Evolutionary conservation across 2,797 vertebrate species (phyloP).

Genomic region (Tragopan temminckii): DNA sequence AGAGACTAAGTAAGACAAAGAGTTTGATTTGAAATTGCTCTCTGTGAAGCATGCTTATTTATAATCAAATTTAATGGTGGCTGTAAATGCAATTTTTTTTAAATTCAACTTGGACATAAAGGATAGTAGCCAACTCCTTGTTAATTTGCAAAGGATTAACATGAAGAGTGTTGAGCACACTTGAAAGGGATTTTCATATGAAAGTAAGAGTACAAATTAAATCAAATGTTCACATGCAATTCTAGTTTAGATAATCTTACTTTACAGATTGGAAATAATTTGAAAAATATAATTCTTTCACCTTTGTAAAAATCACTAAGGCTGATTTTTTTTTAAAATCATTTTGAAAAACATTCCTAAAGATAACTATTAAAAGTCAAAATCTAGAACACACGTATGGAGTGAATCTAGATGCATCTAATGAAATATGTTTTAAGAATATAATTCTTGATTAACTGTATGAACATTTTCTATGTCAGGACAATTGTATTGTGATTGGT

Average conservation of each 20-base stretch:
- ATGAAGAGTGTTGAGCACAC: constrained; percentile 11
- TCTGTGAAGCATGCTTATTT: constrained; percentile 59
- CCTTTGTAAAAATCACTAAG: neutral
- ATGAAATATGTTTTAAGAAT: neutral
- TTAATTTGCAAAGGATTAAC: constrained; percentile 55
- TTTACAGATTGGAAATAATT: neutral
- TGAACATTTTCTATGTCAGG: neutral
- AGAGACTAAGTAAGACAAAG: constrained; percentile 65
- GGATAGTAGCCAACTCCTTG: constrained; percentile 16
- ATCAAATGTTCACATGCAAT: constrained; percentile 2
- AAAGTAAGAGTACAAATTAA: constrained; percentile 14
- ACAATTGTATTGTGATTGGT: neutral
- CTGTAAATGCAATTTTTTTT: constrained; percentile 69
- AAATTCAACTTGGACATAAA: constrained; percentile 55
- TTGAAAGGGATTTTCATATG: constrained; percentile 26
- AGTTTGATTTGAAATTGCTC: constrained; percentile 48
- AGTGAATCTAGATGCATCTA: neutral
- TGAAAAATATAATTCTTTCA: neutral
- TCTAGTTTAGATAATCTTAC: neutral
- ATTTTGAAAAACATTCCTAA: neutral
- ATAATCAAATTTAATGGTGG: constrained; percentile 54
- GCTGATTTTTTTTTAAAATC: neutral
- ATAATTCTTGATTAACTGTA: neutral
- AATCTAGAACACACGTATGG: neutral
- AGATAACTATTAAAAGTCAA: neutral